Evolutionary conservation across 2,888 invertebrate species (phyloP), one percentile per base, ranked within the genome.

Genomic region (Nymphalis urticae): DNA sequence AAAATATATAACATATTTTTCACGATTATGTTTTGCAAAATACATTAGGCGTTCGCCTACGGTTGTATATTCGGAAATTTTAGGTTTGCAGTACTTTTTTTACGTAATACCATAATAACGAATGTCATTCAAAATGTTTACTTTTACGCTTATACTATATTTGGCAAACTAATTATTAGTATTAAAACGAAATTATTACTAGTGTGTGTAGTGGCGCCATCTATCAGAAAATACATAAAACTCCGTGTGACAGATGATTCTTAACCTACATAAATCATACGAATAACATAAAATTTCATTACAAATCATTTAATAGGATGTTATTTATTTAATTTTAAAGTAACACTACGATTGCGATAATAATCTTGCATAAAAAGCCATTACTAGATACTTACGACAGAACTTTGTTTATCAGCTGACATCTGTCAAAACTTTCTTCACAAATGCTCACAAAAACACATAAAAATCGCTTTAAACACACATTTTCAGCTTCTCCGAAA

Each of bases 351-450:
- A 48, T 27, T n/a, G n/a, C 6, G 10, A 53, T 24, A 48, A 6
- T 62, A 6, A 42, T 24, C n/a, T 67, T 19, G 17, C 27, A 50
- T 59, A 62, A 24, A 32, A 17, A 56, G 24, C 21, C 27, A 54
- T 58, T 50, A 64, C 51, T 56, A 36, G 21, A 67, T 73, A 73
- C 69, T 70, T 53, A 70, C 73, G 47, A 62, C 24, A 51, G 21
- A 19, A 47, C 6, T 42, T 32, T 58, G n/a, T 42, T 62, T 62
- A 86, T 82, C 86, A 88, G 85, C 85, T 91, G 91, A 85, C 90
- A 91, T 75, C 90, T 91, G 91, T 90, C 90, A 90, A 88, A 89
- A 87, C 85, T 87, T 86, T 87, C 78, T 74, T 82, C 91, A 89
- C 91, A 90, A 89, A 90, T 90, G 89, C 84, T 86, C 89, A 88